Evolutionary conservation across 1,140 invertebrate genomes (phyloP).

Genomic region (Littorina saxatilis): DNA sequence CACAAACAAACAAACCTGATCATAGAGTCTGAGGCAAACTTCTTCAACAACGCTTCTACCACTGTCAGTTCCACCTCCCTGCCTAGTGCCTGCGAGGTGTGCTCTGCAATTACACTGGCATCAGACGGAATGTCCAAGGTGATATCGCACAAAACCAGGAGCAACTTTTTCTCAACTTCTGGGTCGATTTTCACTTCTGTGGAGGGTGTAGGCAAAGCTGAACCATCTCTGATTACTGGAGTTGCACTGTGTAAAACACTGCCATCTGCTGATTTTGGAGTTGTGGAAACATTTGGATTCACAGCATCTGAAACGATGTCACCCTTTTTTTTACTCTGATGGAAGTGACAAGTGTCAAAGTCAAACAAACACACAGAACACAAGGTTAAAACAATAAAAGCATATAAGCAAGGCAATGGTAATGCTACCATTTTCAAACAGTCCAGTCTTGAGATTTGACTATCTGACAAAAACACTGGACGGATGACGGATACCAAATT

Average conservation of each 20-base stretch:
- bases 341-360: not conserved
- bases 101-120: slow-evolving; percentile 78
- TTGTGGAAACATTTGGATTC: not conserved
- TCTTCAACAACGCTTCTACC: slow-evolving; percentile 88
- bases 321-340: not conserved
- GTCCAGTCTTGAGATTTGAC: too few relatives aligned
- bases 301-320: not conserved
- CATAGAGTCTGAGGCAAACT: slow-evolving; percentile 91
- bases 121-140: slow-evolving; percentile 53
- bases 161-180: slow-evolving; percentile 80
- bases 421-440: too few relatives aligned
- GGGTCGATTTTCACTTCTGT: slow-evolving; percentile 61
- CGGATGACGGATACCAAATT: too few relatives aligned
- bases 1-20: slow-evolving; percentile 84
- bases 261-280: not conserved
- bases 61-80: slow-evolving; percentile 80
- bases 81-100: slow-evolving; percentile 80
- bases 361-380: too few relatives aligned
- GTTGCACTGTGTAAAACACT: not conserved
- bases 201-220: not conserved
- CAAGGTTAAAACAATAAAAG: too few relatives aligned
- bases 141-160: slow-evolving; percentile 83
- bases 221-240: not conserved
- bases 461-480: too few relatives aligned
- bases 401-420: too few relatives aligned